Evolutionary conservation across 1,140 invertebrate species (phyloP), one percentile per base, ranked within the genome.

Genomic region (Pseudoatta argentina): DNA sequence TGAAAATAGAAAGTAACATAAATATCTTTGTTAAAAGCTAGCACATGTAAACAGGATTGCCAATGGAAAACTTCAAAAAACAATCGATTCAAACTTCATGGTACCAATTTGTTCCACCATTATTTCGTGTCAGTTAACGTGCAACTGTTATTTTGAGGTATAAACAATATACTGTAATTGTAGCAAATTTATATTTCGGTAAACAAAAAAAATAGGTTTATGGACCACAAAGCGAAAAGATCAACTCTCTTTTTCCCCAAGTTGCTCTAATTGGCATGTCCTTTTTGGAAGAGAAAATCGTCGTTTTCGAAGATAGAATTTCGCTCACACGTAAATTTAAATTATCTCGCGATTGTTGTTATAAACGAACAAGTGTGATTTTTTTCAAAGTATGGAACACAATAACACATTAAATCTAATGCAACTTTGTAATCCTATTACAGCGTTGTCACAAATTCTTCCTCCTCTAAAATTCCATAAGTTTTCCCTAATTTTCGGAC

Each of bases 171-270:
- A 27, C 34, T 14, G 48, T 21, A 48, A 82, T 27, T 57, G 51
- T 4, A 39, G 6, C 24, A 48, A 59, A 44, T 71, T 39, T 51
- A 55, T 77, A 87, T 85, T 85, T 81, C 78, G 14, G 14, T 55
- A 16, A 16, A 14, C 14, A 79, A 57, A 78, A 51, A 51, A 21
- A 14, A 14, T 4, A 55, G 51, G 4, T 77, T 77, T 18, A 18
- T 21, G 14, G 7, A 4, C 6, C 30, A 12, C 21, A 24, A 7
- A 44, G 14, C 8, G 14, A 53, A 16, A 79, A 67, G 63, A 66
- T 66, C 18, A 48, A 66, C 12, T 18, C 21, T 77, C 21, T 77
- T 27, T 63, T 21, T 24, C 21, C 21, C 14, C 39, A 64, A 77
- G 57, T 77, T 21, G 14, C 24, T 4, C 8, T 75, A 75, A 75